Evolutionary conservation across 2,113 vertebrate genomes (phyloP).

Genomic region (Cyprinus carpio): DNA sequence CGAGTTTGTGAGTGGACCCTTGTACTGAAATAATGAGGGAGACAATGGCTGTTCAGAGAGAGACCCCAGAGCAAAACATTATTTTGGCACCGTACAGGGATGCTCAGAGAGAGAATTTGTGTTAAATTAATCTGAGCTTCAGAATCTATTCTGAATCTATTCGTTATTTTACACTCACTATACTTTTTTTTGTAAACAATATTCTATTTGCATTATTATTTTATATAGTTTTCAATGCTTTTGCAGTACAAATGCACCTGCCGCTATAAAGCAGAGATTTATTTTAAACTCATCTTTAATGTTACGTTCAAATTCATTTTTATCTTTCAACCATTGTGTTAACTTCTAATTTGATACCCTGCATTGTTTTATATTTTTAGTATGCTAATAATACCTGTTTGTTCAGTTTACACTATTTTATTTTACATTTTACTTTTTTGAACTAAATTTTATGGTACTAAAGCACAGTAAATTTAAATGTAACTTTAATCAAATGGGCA

Average conservation of each 20-base stretch:
- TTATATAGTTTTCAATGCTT: background rate
- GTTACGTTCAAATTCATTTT: background rate
- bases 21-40: constrained; percentile 54
- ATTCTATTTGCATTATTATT: no score
- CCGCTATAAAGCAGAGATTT: background rate
- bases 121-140: background rate
- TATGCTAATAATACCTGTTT: no score
- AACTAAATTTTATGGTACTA: no score
- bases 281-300: background rate
- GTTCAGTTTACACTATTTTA: no score
- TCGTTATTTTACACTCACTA: background rate
- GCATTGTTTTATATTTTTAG: background rate
- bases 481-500: no score
- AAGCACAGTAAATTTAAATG: no score
- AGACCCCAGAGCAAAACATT: constrained; percentile 5
- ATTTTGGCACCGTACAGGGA: background rate
- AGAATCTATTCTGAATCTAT: background rate
- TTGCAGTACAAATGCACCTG: background rate
- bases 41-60: constrained; percentile 48
- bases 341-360: background rate
- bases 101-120: background rate
- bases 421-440: no score
- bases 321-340: background rate
- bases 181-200: background rate
- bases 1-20: constrained; percentile 45